Evolutionary conservation across 2,888 invertebrate genomes (phyloP), one percentile per base, ranked within the genome.

Genomic region (Volucella inflata): DNA sequence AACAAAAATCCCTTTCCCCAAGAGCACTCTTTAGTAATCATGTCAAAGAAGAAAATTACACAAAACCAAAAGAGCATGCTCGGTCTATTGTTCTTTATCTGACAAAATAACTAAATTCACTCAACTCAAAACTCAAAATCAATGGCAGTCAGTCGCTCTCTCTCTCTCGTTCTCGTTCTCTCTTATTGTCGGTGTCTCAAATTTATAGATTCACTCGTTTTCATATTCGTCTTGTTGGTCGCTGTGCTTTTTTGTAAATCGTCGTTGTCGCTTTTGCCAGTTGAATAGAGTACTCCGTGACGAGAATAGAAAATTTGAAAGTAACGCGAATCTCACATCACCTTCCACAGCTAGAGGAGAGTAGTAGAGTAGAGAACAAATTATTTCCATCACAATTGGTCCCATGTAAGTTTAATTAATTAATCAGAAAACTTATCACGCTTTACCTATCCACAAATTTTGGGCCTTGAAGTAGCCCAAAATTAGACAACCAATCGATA

Each of bases 361-460:
- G 46, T n/a, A n/a, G n/a, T n/a, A n/a, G n/a, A 50, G 14, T 17
- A 14, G 53, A 62, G 46, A 55, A 12, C 17, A 16, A 53, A 48
- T 50, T 44, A 12, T 65, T 48, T 55, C 55, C 21, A 36, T 55
- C 46, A 50, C 59, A 72, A 44, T 67, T 72, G 65, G 51, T 53
- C 72, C 30, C 59, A 72, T 71, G 79, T 79, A 79, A 79, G 79
- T 79, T 46, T 72, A 79, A 78, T 78, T 78, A 48, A 64, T 14
- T 55, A 16, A 78, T 78, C 57, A 50, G 50, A 9, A 74, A 38
- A 8, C 64, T 8, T 10, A 79, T 72, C 79, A 53, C 65, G 60
- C 4, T 17, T 59, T 9, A 51, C 16, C 16, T 44, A 14, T 10
- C 38, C 40, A 62, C 8, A 53, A 62, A 55, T n/a, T 48, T 46